Evolutionary conservation across 1,140 invertebrate species (phyloP), one percentile per base, ranked within the genome.

Genomic region (Pseudomyrmex dendroicus): DNA sequence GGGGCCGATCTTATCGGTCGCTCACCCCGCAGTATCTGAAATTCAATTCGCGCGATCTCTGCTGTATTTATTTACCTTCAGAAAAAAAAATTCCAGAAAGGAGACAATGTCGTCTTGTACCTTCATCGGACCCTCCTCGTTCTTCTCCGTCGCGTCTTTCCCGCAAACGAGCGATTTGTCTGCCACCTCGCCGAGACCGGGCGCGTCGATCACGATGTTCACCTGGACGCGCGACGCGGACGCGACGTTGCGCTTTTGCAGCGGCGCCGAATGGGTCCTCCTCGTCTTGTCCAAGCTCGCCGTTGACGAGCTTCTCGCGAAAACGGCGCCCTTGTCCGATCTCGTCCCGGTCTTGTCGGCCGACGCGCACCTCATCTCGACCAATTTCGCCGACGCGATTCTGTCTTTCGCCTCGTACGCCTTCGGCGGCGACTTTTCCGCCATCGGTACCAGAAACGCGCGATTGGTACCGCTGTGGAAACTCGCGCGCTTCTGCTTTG

Each of bases 1-100:
- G 91, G 86, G 2, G 91, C 90, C 54, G 93, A 93, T 91, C 91
- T 94, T 44, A 93, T 89, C 9, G 91, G 62, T 8, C 93, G 91
- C 25, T 57, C 80, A 1, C 46, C 22, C 22, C 66, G 82, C 3
- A 64, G 66, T 44, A 74, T 57, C 87, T 89, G 8, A 12, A 20
- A 20, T 3, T 54, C 4, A 57, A n/a, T 22, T 74, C 0, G 0
- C 5, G 8, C 44, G 1, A 73, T 62, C 4, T 13, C 35, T 5
- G 8, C 63, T 17, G 13, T n/a, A n/a, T 74, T 74, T 46, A 13
- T n/a, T 48, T 73, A 15, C 20, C 59, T 52, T 52, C 13, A 25
- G 3, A 25, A 25, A 25, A 25, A 25, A 25, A 25, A 25, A 25
- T 17, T 70, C 20, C 66, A 15, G 48, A 8, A 25, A 25, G 15